These are phyloP conservation scores for Ylistrum balloti DNA, from an alignment of 1,140 invertebrate species.

Conservation along the genomic window DNA sequence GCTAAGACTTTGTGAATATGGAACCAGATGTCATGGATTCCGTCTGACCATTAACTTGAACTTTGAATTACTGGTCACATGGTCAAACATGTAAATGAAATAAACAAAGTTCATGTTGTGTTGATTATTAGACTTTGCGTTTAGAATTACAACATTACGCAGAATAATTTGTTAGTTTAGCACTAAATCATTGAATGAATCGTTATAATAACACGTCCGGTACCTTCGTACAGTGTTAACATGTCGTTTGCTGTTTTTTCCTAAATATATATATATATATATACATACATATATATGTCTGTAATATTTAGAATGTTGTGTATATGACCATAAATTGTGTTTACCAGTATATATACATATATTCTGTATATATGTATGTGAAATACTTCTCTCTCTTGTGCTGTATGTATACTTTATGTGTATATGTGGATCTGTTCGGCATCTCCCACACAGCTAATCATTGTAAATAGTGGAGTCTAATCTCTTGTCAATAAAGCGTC, in stretches of 20 bases:
- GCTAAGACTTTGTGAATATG: neutral
- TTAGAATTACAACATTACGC: no score
- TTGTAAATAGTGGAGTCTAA: constrained; percentile 17
- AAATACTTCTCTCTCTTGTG: no score
- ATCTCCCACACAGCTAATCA: constrained; percentile 17
- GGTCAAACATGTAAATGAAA: no score
- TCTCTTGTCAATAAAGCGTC: constrained; percentile 31
- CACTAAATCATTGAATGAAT: no score
- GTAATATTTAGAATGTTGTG: neutral
- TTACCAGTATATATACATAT: constrained; percentile 7
- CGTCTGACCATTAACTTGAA: neutral
- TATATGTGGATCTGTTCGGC: neutral
- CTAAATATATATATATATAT: no score
- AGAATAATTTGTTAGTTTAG: no score
- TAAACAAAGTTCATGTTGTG: no score
- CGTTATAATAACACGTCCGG: no score
- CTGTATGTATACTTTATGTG: neutral
- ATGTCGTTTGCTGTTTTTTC: neutral
- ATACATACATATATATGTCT: neutral
- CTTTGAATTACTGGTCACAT: no score
- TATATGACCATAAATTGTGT: neutral
- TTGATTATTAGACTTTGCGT: no score
- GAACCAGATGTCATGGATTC: neutral
- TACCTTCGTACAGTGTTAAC: neutral
- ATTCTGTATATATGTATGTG: neutral